Evolutionary conservation across 2,113 vertebrate genomes (phyloP), one percentile per base, ranked within the genome.

Genomic region (Nestor notabilis): DNA sequence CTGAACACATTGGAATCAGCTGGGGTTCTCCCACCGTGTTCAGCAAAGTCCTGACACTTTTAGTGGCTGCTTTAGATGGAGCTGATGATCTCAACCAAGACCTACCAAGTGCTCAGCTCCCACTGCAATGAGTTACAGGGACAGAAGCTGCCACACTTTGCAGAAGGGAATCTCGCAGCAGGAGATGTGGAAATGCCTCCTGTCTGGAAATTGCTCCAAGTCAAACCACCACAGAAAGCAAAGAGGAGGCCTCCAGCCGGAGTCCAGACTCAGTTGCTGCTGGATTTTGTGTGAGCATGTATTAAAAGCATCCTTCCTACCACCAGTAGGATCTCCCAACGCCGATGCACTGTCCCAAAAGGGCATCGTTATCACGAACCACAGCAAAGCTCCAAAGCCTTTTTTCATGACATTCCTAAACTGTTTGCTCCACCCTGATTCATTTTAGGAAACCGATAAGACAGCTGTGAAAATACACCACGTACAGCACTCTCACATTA

Each of bases 401-500:
- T 50, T 77, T 87, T 91, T 90, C 76, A 87, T 92, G 65, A 92
- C 94, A 93, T 95, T 97, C 95, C 95, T 88, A 50, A 95, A 83
- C 63, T 79, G 81, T 81, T 96, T 71, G 91, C 95, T 97, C 95
- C 95, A 91, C 97, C 97, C 97, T 81, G 61, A 83, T 74, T 82
- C 90, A 83, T 92, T 94, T 97, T 94, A 95, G 98, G 98, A 98
- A 98, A 83, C 97, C 69, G 97, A 97, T 97, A 97, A 98, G 93
- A 71, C 98, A 98, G 97, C 98, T 98, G 98, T 98, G 96, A 98
- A 98, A 98, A 98, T 95, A 98, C 85, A 87, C 60, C 81, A 2
- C 13, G 53, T 47, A 95, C 91, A 95, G 75, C 56, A 43, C 78
- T 80, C 91, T 95, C 90, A 13, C 43, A 80, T 96, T 83, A 95